Conservation (phyloP, 2,113 vertebrate genomes). For the Phasianus colchicus region DNA sequence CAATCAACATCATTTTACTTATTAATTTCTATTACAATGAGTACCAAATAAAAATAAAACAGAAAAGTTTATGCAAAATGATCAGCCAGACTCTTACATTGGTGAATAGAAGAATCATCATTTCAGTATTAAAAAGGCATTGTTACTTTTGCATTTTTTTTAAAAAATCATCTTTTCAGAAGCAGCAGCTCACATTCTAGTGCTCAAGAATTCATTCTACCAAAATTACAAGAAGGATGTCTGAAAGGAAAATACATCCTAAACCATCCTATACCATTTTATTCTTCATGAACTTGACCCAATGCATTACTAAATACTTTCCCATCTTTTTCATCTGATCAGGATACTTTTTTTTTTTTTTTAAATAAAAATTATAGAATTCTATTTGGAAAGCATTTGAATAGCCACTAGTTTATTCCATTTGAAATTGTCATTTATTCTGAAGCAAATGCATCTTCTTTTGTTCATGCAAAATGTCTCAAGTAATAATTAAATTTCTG, state of each 20-base stretch:
- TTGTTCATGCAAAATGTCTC: neutral
- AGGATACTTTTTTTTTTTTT: neutral
- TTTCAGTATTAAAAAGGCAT: neutral
- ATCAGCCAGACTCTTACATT: neutral
- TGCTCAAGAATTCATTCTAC: neutral
- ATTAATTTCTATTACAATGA: neutral
- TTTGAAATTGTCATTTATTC: slow-evolving; percentile 1
- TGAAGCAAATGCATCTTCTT: neutral
- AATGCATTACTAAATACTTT: neutral
- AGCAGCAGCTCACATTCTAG: neutral
- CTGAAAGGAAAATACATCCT: neutral
- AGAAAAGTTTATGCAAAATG: neutral
- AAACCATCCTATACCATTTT: too few species aligned
- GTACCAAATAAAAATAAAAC: neutral
- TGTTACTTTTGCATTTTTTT: neutral
- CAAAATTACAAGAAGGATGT: neutral
- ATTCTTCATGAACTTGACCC: neutral
- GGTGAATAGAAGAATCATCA: neutral
- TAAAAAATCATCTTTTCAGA: neutral
- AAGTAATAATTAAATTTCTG: neutral
- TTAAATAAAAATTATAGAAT: neutral
- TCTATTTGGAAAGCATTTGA: neutral
- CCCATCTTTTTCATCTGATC: neutral
- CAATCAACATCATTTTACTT: neutral
- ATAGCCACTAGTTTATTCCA: neutral